Base-by-base conservation (phyloP, 1,140 invertebrate species). In the Penaeus indicus region DNA sequence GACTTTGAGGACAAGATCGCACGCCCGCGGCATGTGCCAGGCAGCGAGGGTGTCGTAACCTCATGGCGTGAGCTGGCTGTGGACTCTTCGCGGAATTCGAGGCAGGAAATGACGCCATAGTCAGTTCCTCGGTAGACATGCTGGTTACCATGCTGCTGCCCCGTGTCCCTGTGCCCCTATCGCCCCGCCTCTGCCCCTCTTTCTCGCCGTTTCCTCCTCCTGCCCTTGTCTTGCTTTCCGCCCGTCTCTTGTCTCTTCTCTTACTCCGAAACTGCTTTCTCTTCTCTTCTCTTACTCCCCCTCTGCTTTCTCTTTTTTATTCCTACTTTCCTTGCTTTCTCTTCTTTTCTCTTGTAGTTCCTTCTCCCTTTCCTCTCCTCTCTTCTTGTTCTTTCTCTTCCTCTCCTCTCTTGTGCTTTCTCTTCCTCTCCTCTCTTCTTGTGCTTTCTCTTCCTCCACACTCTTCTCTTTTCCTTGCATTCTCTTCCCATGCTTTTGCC, bases 261-360 rank as follows among this genome's bases (percentile, higher is more conserved):
- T 25, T 78, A 27, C 47, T 42, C 47, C 72, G 32, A 19, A 38
- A 22, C 47, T 42, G 32, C 75, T 78, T 25, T 38, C 75, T 78
- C 75, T 77, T n/a, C 22, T n/a, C 42, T n/a, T 77, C 72, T 77
- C 72, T 25, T n/a, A 10, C 72, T 77, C 72, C 25, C 72, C 25
- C 72, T 25, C 72, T 77, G 11, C 25, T n/a, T 25, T n/a, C 42
- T n/a, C 25, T n/a, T 27, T 32, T 77, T 5, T 42, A 7, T 77
- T n/a, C 25, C 75, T 77, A 18, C 5, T 7, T 27, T n/a, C 32
- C 75, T 77, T 16, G 1, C 80, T 38, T 0, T 38, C 61, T 61
- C 21, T 61, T 22, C 8, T n/a, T 11, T 21, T 32, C 21, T 64
- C 27, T 25, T 19, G 13, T 38, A 19, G 22, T 60, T n/a, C 22